Base-by-base conservation (phyloP, 2,888 invertebrate species). In the Acleris laterana region DNA sequence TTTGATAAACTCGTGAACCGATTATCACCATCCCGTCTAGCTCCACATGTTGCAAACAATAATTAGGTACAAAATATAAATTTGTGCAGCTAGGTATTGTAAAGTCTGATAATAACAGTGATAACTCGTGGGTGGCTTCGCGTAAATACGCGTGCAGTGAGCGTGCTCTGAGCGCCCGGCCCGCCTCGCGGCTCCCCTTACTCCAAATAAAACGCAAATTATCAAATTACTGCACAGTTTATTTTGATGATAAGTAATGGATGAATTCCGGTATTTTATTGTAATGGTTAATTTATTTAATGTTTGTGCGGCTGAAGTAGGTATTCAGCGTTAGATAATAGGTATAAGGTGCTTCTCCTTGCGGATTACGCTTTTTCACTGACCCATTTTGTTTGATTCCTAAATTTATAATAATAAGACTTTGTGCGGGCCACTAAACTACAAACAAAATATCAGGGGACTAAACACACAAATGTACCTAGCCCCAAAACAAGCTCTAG, bases 1-100 rank as follows among this genome's bases (percentile, higher is more conserved):
- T 49, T 70, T 70, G 84, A 84, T 86, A 82, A 78, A 81, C 85
- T 84, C 72, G 79, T 84, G 84, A 85, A 81, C 85, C 72, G 59
- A 69, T 68, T 80, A 84, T 85, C 84, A 72, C 65, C 69, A 48
- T 5, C 55, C 32, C 16, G 50, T 46, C 49, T 13, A 17, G 44
- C 57, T 19, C 0, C 7, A 25, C 25, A 57, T 56, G 60, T 64
- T 51, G 55, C 55, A 55, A 44, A 56, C 50, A 50, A 52, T 32
- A 46, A 6, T 52, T 25, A 59, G 17, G 53, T 55, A 53, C 32
- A 46, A 16, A 46, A n/a, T 46, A 46, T 17, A 46, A n/a, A 0
- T 16, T 46, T 5, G 46, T 16, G n/a, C 46, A 46, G 46, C 38
- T 38, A 46, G 16, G n/a, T 46, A n/a, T 55, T 62, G 11, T 38